Base-by-base conservation (phyloP, 2,113 vertebrate species). In the Glaucomys volans region DNA sequence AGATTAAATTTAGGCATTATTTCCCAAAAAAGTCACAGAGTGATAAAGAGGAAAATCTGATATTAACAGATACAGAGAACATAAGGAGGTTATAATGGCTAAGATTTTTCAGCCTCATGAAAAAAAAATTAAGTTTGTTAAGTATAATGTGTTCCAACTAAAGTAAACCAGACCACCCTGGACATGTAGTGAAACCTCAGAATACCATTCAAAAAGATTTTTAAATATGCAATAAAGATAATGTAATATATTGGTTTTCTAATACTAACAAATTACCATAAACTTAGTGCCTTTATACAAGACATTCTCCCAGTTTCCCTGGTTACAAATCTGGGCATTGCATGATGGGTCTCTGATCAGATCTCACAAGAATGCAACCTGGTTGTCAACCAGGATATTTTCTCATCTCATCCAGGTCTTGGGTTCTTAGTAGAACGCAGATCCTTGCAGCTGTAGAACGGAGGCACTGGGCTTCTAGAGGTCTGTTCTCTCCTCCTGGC, bases 71-170 rank as follows among this genome's bases (percentile, higher is more conserved):
- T 81, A 75, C 0, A 82, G 44, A 64, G 7, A 93, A 26, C 5
- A 87, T 17, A 90, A n/a, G 37, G 7, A 59, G 30, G 66, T 37
- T 18, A 24, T 44, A 86, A 85, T 69, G 50, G 7, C 81, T 74
- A 12, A 88, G 3, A 10, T 8, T 72, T 90, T 94, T 94, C 52
- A 95, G 30, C 16, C 75, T 93, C 47, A 62, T 95, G 42, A 26
- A 93, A 93, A 92, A 94, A 94, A 62, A 37, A 40, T 59, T 35
- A 47, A 20, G 2, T 71, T 87, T n/a, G 79, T 90, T 30, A 85
- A 66, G 11, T 30, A 90, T 5, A 80, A 2, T 86, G 47, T 87
- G 14, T 84, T 91, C 18, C 47, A 80, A 79, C 40, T 77, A 82
- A 89, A 66, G 87, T 44, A 71, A 87, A 77, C 17, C n/a, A 69